These are phyloP conservation scores for Channallabes apus DNA, from an alignment of 2,797 vertebrate genomes.

Conservation along the genomic window DNA sequence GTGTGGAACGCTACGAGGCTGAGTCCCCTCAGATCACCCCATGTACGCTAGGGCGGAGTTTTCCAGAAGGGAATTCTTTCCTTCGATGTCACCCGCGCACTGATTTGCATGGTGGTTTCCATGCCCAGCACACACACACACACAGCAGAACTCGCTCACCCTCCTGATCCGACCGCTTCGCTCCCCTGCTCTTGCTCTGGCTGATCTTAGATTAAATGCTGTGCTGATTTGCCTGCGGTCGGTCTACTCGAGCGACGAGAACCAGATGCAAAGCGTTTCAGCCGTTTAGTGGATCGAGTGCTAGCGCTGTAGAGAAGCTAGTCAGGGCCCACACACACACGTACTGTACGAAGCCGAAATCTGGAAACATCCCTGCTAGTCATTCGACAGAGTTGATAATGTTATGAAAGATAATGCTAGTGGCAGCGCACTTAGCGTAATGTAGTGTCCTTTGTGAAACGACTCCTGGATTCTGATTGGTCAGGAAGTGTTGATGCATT, in stretches of 20 bases:
- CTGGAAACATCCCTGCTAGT: not conserved
- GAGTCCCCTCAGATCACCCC: slow-evolving; percentile 41
- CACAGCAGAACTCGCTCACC: not conserved
- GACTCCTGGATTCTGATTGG: slow-evolving; percentile 1
- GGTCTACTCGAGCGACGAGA: slow-evolving; percentile 31
- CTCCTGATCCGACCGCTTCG: not conserved
- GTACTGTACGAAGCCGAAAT: not conserved
- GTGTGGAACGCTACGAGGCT: slow-evolving; percentile 41
- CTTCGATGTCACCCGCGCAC: slow-evolving; percentile 42
- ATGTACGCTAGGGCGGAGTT: not conserved
- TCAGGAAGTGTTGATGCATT: not conserved
- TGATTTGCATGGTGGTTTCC: slow-evolving; percentile 54
- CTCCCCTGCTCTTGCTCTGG: slow-evolving; percentile 3
- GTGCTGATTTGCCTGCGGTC: slow-evolving; percentile 53
- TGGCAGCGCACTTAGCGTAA: not conserved
- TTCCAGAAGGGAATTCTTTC: slow-evolving; percentile 55
- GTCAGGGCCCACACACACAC: slow-evolving; percentile 3
- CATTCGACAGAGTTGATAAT: too few relatives aligned
- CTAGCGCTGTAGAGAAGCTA: not conserved
- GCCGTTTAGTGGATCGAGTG: slow-evolving; percentile 4
- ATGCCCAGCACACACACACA: slow-evolving; percentile 31
- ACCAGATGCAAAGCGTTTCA: slow-evolving; percentile 37
- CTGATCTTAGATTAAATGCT: slow-evolving; percentile 21
- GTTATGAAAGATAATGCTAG: not conserved
- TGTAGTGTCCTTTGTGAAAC: not conserved